Conservation (phyloP, 1,140 invertebrate species). For the Latrodectus geometricus region DNA sequence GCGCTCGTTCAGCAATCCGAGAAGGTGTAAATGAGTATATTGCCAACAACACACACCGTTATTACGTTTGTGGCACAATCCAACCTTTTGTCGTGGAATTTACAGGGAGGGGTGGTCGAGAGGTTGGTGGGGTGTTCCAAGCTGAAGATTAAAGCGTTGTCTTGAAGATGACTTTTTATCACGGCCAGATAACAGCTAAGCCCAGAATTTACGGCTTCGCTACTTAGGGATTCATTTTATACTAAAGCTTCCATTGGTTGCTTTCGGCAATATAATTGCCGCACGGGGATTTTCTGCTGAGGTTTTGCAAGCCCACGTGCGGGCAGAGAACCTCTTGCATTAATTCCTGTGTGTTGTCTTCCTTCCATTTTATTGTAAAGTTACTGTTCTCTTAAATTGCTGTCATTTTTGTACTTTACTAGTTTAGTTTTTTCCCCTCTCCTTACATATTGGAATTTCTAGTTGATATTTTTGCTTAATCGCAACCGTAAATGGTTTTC, state of each 20-base stretch:
- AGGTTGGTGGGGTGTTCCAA: constrained; percentile 21
- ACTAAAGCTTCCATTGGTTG: constrained; percentile 24
- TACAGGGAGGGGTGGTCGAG: constrained; percentile 39
- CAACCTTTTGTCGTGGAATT: constrained; percentile 42
- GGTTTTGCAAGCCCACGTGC: constrained; percentile 55
- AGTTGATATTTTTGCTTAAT: no score
- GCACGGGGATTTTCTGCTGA: constrained; percentile 32
- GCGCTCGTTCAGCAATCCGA: neutral
- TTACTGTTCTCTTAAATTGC: no score
- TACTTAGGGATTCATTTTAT: constrained; percentile 53
- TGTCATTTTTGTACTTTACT: no score
- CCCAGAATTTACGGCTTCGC: constrained; percentile 50
- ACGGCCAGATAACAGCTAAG: constrained; percentile 49
- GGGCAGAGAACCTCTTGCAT: constrained; percentile 5
- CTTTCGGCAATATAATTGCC: constrained; percentile 45
- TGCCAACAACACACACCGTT: constrained; percentile 11
- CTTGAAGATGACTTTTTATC: constrained; percentile 51
- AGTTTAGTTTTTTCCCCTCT: no score
- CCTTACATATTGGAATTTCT: no score
- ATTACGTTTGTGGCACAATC: neutral
- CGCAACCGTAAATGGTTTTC: no score
- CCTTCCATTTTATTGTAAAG: no score
- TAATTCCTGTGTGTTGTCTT: constrained; percentile 11
- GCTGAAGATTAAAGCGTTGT: constrained; percentile 49
- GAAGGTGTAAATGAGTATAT: constrained; percentile 53